Evolutionary conservation across 2,797 vertebrate species (phyloP).

Genomic region (Acanthopagrus latus): DNA sequence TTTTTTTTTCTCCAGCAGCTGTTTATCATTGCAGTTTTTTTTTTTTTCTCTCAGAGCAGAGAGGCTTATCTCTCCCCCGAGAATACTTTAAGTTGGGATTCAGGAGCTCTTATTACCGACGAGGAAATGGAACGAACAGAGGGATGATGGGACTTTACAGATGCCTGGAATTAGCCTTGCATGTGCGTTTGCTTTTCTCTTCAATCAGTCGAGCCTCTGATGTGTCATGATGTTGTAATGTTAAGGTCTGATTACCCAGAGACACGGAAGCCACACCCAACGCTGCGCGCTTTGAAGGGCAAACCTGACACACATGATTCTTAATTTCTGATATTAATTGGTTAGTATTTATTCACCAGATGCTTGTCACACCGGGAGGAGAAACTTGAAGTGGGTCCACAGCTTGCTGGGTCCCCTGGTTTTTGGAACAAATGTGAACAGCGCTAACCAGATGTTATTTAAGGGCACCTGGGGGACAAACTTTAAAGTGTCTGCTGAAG

Average conservation of each 20-base stretch:
- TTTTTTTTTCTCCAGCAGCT: slow-evolving; percentile 64
- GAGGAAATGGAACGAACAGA: slow-evolving; percentile 33
- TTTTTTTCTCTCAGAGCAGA: slow-evolving; percentile 48
- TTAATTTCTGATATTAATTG: slow-evolving; percentile 54
- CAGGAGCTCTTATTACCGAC: slow-evolving; percentile 56
- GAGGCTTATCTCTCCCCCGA: slow-evolving; percentile 66
- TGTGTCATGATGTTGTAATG: slow-evolving; percentile 52
- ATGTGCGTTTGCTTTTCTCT: slow-evolving; percentile 46
- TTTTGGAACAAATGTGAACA: slow-evolving; percentile 65
- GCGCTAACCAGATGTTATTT: slow-evolving; percentile 68
- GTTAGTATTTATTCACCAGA: slow-evolving; percentile 47
- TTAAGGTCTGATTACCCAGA: slow-evolving; percentile 32
- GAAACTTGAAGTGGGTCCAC: slow-evolving; percentile 4
- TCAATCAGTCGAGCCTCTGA: slow-evolving; percentile 61
- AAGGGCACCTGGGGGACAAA: slow-evolving; percentile 47
- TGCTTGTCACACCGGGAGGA: slow-evolving; percentile 33
- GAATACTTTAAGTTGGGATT: slow-evolving; percentile 63
- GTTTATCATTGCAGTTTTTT: slow-evolving; percentile 65
- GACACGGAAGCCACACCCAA: slow-evolving; percentile 25
- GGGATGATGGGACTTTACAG: slow-evolving; percentile 48
- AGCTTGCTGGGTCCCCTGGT: slow-evolving; percentile 41
- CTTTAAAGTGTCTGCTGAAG: slow-evolving; percentile 37
- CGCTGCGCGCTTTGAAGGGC: neutral
- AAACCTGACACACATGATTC: neutral
- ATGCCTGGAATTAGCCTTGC: slow-evolving; percentile 46